Conservation (phyloP, 2,888 invertebrate genomes). For the Steinernema carpocapsae region DNA sequence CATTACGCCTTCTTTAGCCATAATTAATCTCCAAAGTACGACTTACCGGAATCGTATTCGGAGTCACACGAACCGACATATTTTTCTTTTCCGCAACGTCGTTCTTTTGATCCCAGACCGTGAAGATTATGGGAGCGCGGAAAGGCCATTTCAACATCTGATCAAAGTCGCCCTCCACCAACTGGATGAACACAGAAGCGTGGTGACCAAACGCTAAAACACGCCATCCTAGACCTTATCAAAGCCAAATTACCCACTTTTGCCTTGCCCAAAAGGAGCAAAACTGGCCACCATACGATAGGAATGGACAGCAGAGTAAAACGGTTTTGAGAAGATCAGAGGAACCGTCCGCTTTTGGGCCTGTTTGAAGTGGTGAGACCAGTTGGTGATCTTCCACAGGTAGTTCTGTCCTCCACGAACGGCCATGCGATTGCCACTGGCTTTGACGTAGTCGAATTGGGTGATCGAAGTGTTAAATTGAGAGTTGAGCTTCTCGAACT, state of each 20-base stretch:
- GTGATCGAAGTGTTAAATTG: background rate
- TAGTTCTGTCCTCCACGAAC: slow-evolving; percentile 12
- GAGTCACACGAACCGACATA: slow-evolving; percentile 18
- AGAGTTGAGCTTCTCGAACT: slow-evolving; percentile 29
- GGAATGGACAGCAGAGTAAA: slow-evolving; percentile 38
- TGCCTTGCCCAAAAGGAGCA: slow-evolving; percentile 39
- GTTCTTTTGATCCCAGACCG: slow-evolving; percentile 37
- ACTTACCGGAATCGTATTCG: slow-evolving; percentile 34
- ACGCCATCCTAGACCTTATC: background rate
- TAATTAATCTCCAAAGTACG: too few relatives aligned
- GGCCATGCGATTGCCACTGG: background rate
- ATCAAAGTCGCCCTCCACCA: slow-evolving; percentile 40
- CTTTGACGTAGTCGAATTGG: slow-evolving; percentile 1
- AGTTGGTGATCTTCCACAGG: slow-evolving; percentile 36
- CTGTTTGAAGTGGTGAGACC: slow-evolving; percentile 14
- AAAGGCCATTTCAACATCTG: slow-evolving; percentile 43
- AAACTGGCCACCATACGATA: slow-evolving; percentile 40
- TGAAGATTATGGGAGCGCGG: slow-evolving; percentile 36
- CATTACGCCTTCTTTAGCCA: too few relatives aligned
- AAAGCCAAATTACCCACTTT: slow-evolving; percentile 2
- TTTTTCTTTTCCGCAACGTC: slow-evolving; percentile 30
- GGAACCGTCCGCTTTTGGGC: slow-evolving; percentile 35
- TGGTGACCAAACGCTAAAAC: slow-evolving; percentile 38
- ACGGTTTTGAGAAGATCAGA: slow-evolving; percentile 36
- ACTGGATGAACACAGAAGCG: slow-evolving; percentile 38